phyloP scores from a whole-genome alignment of 37 sponge, comb jelly and placozoan genomes.

The Aphrocallistes beatrix region DNA sequence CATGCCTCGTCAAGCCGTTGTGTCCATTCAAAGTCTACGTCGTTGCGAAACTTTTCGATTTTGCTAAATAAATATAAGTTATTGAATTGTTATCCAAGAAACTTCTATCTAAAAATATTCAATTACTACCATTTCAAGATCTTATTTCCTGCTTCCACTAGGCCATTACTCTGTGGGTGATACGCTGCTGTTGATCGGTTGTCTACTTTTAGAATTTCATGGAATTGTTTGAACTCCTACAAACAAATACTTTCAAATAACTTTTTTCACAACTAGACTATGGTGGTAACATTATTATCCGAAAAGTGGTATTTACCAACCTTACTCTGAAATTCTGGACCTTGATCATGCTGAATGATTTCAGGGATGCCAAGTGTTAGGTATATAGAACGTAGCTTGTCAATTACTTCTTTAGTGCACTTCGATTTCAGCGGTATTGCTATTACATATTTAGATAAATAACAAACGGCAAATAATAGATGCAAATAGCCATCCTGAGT shows the following conservation, averaged over 20 bases:
- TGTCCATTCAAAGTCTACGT: background rate
- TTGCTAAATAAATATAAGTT: background rate
- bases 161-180: constrained; percentile 8
- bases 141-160: background rate
- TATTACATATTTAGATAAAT: background rate
- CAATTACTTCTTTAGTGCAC: background rate
- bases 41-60: background rate
- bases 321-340: background rate
- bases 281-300: too few relatives aligned
- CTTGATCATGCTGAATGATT: constrained; percentile 4
- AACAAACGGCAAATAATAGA: background rate
- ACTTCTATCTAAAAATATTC: too few relatives aligned
- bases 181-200: background rate
- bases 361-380: background rate
- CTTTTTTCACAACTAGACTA: too few relatives aligned
- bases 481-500: background rate
- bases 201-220: background rate
- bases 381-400: background rate
- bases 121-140: too few relatives aligned
- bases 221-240: constrained; percentile 16
- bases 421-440: constrained; percentile 3
- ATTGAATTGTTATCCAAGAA: too few relatives aligned
- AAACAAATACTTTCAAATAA: background rate
- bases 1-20: background rate
- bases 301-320: too few relatives aligned